phyloP scores from a whole-genome alignment of 2,113 vertebrate species.

The Seriola rivoliana region DNA sequence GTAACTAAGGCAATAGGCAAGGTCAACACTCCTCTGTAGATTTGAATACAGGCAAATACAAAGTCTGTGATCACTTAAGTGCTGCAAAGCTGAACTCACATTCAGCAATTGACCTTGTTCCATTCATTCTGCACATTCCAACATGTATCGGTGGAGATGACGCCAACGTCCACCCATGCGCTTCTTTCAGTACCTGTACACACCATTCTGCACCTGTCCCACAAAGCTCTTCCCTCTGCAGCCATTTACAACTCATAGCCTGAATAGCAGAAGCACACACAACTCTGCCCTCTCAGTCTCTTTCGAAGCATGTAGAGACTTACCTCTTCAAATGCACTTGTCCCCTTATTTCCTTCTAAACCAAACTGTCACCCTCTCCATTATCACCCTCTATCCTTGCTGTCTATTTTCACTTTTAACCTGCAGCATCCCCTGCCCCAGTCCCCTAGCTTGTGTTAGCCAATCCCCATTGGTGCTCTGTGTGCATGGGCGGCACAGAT shows the following conservation, averaged over 20 bases:
- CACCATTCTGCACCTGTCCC: constrained; percentile 12
- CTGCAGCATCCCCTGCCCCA: constrained; percentile 66
- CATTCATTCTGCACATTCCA: constrained; percentile 71
- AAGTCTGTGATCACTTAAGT: constrained; percentile 72
- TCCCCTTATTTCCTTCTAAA: constrained; percentile 31
- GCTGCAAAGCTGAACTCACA: constrained; percentile 63
- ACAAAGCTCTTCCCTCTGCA: constrained; percentile 58
- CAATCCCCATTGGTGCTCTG: constrained; percentile 83
- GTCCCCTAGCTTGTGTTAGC: constrained; percentile 75
- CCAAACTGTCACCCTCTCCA: constrained; percentile 43
- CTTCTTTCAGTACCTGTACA: constrained; percentile 39
- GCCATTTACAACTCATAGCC: constrained; percentile 61
- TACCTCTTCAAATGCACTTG: constrained; percentile 69
- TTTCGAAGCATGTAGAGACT: constrained; percentile 58
- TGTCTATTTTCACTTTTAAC: constrained; percentile 44
- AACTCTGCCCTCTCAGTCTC: constrained; percentile 36
- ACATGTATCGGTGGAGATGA: constrained; percentile 46
- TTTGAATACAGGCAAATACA: constrained; percentile 63
- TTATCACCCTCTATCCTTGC: constrained; percentile 27
- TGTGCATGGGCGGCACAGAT: constrained; percentile 82
- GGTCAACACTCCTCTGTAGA: constrained; percentile 61
- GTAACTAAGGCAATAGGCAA: constrained; percentile 69
- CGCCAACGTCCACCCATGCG: constrained; percentile 21
- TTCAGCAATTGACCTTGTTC: constrained; percentile 69
- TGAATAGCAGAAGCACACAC: constrained; percentile 70